Evolutionary conservation across 1,140 invertebrate genomes (phyloP).

Genomic region (Gryllus bimaculatus): DNA sequence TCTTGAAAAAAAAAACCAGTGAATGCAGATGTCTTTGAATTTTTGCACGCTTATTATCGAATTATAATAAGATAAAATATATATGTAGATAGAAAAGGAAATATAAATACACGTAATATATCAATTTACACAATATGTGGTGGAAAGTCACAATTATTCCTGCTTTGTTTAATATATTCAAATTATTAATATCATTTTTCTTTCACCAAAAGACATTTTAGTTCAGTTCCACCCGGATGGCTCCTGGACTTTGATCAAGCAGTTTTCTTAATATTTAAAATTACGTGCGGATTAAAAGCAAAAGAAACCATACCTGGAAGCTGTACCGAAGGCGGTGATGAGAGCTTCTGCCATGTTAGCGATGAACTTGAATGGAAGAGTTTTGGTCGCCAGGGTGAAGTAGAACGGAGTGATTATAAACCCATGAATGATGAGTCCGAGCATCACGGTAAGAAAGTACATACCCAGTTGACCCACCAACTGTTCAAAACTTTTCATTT

Average conservation of each 20-base stretch:
- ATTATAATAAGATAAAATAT: no score
- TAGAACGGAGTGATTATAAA: constrained; percentile 77
- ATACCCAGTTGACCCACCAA: constrained; percentile 77
- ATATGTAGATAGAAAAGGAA: no score
- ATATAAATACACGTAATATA: no score
- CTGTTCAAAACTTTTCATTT: constrained; percentile 71
- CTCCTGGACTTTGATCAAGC: no score
- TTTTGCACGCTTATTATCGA: no score
- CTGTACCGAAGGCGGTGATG: constrained; percentile 84
- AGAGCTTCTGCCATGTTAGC: constrained; percentile 78
- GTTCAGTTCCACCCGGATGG: no score
- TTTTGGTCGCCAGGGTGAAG: constrained; percentile 66
- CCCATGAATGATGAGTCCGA: constrained; percentile 82
- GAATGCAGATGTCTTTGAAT: no score
- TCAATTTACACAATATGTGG: no score
- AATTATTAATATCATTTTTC: background rate
- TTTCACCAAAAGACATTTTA: background rate
- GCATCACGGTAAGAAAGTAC: constrained; percentile 84
- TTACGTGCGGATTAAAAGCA: background rate
- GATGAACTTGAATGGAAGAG: constrained; percentile 71
- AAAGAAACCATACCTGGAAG: constrained; percentile 59
- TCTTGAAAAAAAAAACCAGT: no score
- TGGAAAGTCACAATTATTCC: background rate
- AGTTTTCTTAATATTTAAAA: no score
- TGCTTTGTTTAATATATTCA: background rate